Conservation (phyloP, 1,140 invertebrate species). For the Aphelenchoides besseyi region DNA sequence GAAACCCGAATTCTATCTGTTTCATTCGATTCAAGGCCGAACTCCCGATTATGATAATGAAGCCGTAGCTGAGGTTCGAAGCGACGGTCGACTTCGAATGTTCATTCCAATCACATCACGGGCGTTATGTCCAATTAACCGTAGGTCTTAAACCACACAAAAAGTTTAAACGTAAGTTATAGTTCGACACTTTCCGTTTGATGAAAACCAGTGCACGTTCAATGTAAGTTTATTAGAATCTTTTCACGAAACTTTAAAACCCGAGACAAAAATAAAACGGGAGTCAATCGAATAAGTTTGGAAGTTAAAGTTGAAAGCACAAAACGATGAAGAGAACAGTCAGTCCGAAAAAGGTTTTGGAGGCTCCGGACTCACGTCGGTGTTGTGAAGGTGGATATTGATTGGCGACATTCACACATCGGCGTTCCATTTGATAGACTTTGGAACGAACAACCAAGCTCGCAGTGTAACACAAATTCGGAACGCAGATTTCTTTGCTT, state of each 20-base stretch:
- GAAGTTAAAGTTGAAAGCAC: not conserved
- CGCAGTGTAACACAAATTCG: conserved; percentile 49
- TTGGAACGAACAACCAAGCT: conserved; percentile 38
- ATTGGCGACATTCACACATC: conserved; percentile 41
- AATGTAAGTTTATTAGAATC: conserved; percentile 39
- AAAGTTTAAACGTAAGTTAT: conserved; percentile 24
- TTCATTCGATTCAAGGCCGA: conserved; percentile 54
- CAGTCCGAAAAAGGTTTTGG: not conserved
- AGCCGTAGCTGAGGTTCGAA: conserved; percentile 50
- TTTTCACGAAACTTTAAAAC: not conserved
- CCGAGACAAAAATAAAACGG: not conserved
- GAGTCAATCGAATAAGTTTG: not conserved
- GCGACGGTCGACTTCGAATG: conserved; percentile 54
- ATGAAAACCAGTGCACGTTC: conserved; percentile 53
- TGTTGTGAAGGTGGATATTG: conserved; percentile 23
- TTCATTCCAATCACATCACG: conserved; percentile 61
- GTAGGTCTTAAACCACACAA: conserved; percentile 13
- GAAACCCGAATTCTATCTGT: conserved; percentile 54
- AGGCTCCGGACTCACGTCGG: conserved; percentile 7
- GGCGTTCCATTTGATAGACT: conserved; percentile 37
- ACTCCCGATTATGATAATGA: conserved; percentile 56
- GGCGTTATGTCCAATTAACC: conserved; percentile 58
- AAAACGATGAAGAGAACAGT: not conserved
- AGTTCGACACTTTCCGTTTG: conserved; percentile 62
- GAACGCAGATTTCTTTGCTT: conserved; percentile 3